Evolutionary conservation across 2,113 vertebrate genomes (phyloP).

Genomic region (Sylvietta virens): DNA sequence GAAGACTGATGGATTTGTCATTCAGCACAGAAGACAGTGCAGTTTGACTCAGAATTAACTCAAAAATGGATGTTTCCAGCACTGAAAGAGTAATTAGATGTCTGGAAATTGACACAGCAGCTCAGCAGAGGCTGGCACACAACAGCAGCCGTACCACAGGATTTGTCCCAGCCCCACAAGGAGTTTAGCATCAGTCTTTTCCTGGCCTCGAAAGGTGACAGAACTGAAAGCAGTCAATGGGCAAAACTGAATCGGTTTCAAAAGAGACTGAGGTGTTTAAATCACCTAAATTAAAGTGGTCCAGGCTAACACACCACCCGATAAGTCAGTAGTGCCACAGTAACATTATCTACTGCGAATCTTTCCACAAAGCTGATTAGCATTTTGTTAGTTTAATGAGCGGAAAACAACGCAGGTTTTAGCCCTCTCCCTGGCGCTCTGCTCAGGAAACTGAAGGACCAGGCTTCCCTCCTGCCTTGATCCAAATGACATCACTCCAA

Average conservation of each 20-base stretch:
- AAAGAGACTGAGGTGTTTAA: background rate
- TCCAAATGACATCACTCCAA: background rate
- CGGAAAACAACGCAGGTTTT: background rate
- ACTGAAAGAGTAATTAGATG: background rate
- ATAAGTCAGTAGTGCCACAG: background rate
- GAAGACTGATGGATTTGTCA: background rate
- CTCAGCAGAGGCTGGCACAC: background rate
- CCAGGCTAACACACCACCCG: background rate
- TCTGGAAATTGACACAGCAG: background rate
- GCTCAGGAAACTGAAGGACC: background rate
- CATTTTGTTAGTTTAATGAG: conserved; percentile 38
- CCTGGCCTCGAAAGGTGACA: background rate
- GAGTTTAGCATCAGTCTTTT: background rate
- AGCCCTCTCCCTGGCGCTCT: background rate
- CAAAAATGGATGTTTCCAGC: background rate
- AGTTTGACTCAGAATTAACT: background rate
- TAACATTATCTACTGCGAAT: background rate
- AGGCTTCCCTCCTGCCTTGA: background rate
- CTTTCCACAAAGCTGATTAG: background rate
- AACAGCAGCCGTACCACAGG: background rate
- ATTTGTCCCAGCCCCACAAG: background rate
- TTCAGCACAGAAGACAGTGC: background rate
- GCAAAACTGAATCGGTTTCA: background rate
- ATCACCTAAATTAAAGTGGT: background rate
- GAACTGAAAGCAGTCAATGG: background rate